Evolutionary conservation across 2,797 vertebrate species (phyloP).

Genomic region (Amazonetta brasiliensis): DNA sequence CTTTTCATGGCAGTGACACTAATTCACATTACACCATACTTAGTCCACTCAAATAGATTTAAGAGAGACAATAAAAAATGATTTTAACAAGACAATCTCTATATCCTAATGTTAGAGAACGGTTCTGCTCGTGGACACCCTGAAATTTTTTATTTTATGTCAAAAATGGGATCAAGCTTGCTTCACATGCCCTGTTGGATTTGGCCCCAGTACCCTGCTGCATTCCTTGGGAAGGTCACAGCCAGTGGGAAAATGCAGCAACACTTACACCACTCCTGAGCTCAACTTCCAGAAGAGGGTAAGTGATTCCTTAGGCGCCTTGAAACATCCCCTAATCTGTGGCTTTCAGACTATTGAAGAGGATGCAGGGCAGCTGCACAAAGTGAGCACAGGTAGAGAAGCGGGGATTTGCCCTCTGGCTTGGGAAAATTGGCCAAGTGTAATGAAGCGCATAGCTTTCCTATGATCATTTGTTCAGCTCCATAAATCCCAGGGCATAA

Average conservation of each 20-base stretch:
- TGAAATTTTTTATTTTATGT: background rate
- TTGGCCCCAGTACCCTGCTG: background rate
- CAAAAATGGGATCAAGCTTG: background rate
- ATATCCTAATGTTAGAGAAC: background rate
- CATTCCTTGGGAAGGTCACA: background rate
- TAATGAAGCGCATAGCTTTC: background rate
- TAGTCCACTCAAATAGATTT: background rate
- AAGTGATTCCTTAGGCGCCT: background rate
- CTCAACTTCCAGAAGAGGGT: background rate
- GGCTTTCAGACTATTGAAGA: background rate
- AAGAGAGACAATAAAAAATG: background rate
- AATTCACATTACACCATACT: background rate
- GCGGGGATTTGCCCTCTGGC: background rate
- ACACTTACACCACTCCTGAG: background rate
- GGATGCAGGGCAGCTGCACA: background rate
- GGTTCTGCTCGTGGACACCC: background rate
- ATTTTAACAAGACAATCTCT: background rate
- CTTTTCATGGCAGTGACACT: background rate
- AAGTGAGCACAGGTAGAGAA: background rate
- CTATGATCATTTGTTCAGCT: slow-evolving; percentile 13
- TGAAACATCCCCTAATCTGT: background rate
- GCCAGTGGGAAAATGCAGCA: background rate
- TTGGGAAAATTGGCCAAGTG: background rate
- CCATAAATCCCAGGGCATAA: background rate
- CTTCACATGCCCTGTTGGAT: background rate